Percentiles rank a stretch among this genome's conserved stretches.
phyloP scores from a whole-genome alignment of 2,113 vertebrate species.

The Rhagologus leucostigma region DNA sequence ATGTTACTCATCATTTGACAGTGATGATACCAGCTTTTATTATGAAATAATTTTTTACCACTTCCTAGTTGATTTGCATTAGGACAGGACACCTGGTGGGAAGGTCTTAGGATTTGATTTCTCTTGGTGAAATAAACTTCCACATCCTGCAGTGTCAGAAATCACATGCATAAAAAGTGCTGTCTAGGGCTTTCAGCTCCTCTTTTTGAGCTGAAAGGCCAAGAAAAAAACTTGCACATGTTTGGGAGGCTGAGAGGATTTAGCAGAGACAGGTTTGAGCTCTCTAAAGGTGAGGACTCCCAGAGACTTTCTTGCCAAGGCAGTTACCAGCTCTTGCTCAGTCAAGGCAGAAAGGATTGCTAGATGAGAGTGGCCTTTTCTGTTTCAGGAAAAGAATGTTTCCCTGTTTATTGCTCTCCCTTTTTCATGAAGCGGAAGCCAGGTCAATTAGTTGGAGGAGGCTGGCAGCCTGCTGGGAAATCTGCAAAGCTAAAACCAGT shows the following conservation, averaged over 20 bases:
- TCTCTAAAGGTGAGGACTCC: not conserved
- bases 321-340: not conserved
- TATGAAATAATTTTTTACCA: not conserved
- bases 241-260: not conserved
- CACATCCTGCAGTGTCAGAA: not conserved
- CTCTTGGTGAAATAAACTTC: not conserved
- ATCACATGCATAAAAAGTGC: not conserved
- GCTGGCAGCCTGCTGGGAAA: conserved; percentile 14
- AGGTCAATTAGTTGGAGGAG: conserved; percentile 44
- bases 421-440: not conserved
- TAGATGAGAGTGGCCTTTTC: not conserved
- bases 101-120: not conserved
- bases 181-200: not conserved
- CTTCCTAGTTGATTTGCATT: not conserved
- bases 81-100: not conserved
- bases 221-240: fast-evolving
- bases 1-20: not conserved
- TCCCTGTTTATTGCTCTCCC: not conserved
- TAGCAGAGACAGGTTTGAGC: not conserved
- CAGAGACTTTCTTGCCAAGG: not conserved
- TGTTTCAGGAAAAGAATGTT: not conserved
- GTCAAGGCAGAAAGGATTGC: not conserved
- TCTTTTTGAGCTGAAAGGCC: not conserved
- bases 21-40: not conserved
- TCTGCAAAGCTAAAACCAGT: conserved; percentile 9